A percentile compares a stretch with the other conserved stretches of the same genome.
phyloP scores from a whole-genome alignment of 2,888 invertebrate species.

The Orchesellides sinensis region DNA sequence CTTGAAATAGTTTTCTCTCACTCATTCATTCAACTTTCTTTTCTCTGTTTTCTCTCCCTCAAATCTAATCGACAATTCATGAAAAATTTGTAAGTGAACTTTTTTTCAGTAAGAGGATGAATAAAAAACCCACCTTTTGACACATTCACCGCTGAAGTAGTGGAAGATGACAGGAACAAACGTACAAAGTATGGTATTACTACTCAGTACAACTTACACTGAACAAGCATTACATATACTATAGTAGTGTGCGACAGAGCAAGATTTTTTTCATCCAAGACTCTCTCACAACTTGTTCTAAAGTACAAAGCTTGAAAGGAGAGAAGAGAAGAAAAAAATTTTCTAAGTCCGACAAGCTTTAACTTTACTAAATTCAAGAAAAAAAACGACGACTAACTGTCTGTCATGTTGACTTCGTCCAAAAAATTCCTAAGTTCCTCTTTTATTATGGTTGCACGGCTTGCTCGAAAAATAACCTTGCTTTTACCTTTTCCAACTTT shows the following conservation, averaged over 20 bases:
- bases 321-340: conserved; percentile 4
- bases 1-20: background rate
- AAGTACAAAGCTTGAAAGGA: background rate
- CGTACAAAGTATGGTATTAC: background rate
- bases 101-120: background rate
- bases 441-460: conserved; percentile 34
- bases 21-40: background rate
- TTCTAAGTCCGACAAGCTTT: conserved; percentile 22
- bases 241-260: too few relatives aligned
- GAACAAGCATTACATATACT: background rate
- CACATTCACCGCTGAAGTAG: background rate
- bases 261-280: background rate
- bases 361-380: background rate
- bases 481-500: background rate
- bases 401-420: conserved; percentile 17
- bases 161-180: background rate
- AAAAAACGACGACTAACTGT: conserved; percentile 16
- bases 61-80: conserved; percentile 13
- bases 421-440: conserved; percentile 5
- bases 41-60: background rate
- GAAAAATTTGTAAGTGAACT: conserved; percentile 10
- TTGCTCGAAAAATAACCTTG: conserved; percentile 5
- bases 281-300: background rate
- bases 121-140: background rate
- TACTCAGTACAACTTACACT: background rate